Base-by-base conservation (phyloP, 2,113 vertebrate species). In the Neopipo cinnamomea region DNA sequence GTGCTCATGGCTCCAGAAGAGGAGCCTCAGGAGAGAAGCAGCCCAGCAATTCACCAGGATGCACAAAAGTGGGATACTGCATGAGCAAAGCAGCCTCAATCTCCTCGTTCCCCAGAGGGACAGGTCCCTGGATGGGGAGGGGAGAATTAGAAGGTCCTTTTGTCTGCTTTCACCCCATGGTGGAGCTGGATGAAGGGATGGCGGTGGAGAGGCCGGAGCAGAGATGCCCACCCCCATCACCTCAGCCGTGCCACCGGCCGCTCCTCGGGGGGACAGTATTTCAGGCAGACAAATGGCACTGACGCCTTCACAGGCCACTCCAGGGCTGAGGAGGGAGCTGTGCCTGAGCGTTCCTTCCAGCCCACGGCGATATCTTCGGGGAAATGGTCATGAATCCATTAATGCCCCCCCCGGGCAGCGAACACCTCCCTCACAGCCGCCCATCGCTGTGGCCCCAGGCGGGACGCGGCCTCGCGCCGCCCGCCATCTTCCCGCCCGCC, bases 381-480 rank as follows among this genome's bases (percentile, higher is more conserved):
- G 7, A 12, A 41, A 58, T 2, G 14, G 14, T 12, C 76, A 14
- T 22, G 42, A 30, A 63, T 50, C 35, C 47, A 20, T 11, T 24
- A 5, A 22, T 1, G 10, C 12, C 19, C 55, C 52, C 24, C 4
- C 6, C 39, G 33, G 5, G n/a, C 68, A 35, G 24, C 0, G 30
- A n/a, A 3, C 12, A 3, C 6, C 19, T 41, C 47, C 2, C 41
- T 42, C 41, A 12, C 47, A 7, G 13, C 47, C 15, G 3, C 52
- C 44, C 59, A 30, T 4, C 2, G 2, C 77, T 14, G 14, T 4
- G 39, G 62, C 1, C 30, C 11, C 49, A 9, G 11, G 3, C 14
- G 28, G 11, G 1, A 15, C 70, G 10, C 2, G 0, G 13, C n/a
- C 58, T 13, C 7, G 3, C 5, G 0, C 15, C 4, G 33, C n/a